Base-by-base conservation (phyloP, 2,888 invertebrate genomes). In the Heliothis peltigera region DNA sequence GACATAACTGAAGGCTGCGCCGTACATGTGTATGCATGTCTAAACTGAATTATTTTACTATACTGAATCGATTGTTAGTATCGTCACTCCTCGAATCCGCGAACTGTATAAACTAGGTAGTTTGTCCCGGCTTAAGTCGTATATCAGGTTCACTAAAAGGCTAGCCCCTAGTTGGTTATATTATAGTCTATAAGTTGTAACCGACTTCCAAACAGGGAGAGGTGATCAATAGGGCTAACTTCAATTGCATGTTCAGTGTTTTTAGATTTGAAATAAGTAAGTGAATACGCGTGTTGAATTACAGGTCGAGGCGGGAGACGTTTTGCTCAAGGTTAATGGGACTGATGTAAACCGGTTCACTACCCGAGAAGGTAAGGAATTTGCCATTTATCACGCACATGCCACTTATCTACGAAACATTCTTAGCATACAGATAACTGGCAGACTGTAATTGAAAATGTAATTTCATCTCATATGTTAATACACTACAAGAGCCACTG, bases 301-400 rank as follows among this genome's bases (percentile, higher is more conserved):
- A 81, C 96, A 98, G 98, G 97, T 98, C 89, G 98, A 98, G 96
- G 98, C 98, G 87, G 98, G 98, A 85, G 98, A 98, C 96, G 97
- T 98, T 89, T 97, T 98, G 95, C 96, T 98, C 93, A 98, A 98
- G 96, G 97, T 98, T 90, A 98, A 98, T 95, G 98, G 98, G 95
- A 97, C 97, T 89, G 98, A 98, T 95, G 98, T 98, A 88, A 97
- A 98, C 95, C 97, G 97, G 95, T 97, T 98, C 95, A 98, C 97
- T 94, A 98, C 98, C 90, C 98, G 98, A 96, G 98, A 98, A 97
- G 98, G 98, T 98, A 95, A 96, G 95, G 91, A 85, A 90, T 91
- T 89, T 84, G 90, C 87, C 85, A 89, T 89, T 91, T 91, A 90
- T 88, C 89, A 91, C 84, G 80, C 86, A 86, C 86, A 84, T 82